Percentiles rank a stretch among this genome's conserved stretches.
Evolutionary conservation across 2,113 vertebrate species (phyloP).

Genomic region (Plotosus lineatus): DNA sequence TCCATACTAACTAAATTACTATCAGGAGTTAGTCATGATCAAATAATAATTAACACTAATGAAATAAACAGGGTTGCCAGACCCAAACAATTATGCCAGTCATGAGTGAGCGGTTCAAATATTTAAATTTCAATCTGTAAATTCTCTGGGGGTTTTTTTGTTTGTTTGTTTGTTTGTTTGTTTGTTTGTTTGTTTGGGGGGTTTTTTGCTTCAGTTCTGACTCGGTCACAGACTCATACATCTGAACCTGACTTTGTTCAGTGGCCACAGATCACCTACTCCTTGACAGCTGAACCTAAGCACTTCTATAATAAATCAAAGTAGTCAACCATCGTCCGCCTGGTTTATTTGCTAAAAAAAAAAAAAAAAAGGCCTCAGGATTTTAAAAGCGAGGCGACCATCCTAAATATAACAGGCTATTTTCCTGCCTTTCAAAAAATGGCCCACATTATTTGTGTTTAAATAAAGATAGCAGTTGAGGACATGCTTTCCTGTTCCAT

Average conservation of each 20-base stretch:
- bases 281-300: background rate
- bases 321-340: background rate
- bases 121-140: background rate
- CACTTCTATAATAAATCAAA: background rate
- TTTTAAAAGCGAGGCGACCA: slow-evolving; percentile 28
- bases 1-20: background rate
- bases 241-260: background rate
- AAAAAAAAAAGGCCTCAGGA: background rate
- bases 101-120: background rate
- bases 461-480: slow-evolving; percentile 37
- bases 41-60: background rate
- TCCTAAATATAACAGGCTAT: slow-evolving; percentile 30
- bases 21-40: background rate
- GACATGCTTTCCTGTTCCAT: slow-evolving; percentile 28
- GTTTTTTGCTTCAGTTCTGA: background rate
- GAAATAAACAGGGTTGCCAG: background rate
- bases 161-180: too few relatives aligned
- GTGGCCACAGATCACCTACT: background rate
- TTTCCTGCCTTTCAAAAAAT: slow-evolving; percentile 39
- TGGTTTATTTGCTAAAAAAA: background rate
- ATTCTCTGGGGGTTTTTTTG: too few relatives aligned
- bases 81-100: background rate
- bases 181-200: too few relatives aligned
- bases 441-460: slow-evolving; percentile 33
- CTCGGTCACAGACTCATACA: background rate